Evolutionary conservation across 2,797 vertebrate genomes (phyloP).

Genomic region (Nannoperca obscura): DNA sequence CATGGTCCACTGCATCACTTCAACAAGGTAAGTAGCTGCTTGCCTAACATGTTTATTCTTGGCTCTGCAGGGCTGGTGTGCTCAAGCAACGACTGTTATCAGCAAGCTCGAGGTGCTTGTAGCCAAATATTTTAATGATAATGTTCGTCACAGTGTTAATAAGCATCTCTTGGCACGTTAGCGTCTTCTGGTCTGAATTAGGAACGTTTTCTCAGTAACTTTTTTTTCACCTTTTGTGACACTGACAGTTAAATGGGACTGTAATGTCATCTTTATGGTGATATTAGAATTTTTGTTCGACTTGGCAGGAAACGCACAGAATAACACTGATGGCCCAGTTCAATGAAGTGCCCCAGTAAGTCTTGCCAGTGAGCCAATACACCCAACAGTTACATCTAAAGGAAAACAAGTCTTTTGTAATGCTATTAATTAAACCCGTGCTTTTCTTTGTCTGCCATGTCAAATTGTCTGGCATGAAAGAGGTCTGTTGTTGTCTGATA

Average conservation of each 20-base stretch:
- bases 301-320: background rate
- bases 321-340: background rate
- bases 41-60: constrained; percentile 31
- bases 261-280: background rate
- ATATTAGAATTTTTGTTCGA: background rate
- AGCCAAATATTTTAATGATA: constrained; percentile 12
- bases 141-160: constrained; percentile 34
- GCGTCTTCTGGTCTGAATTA: background rate
- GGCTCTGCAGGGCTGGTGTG: constrained; percentile 18
- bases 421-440: background rate
- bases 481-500: background rate
- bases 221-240: background rate
- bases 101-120: constrained; percentile 18
- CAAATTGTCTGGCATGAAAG: background rate
- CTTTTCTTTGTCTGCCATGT: background rate
- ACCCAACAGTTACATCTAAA: background rate
- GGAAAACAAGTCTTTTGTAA: background rate
- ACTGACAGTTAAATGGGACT: background rate
- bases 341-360: background rate
- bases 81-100: constrained; percentile 6
- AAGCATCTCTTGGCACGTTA: constrained; percentile 18
- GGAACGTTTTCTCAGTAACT: constrained; percentile 5
- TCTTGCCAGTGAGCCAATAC: background rate
- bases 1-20: background rate
- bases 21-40: constrained; percentile 1